Percentiles rank a stretch among this genome's conserved stretches.
Evolutionary conservation across 2,888 invertebrate genomes (phyloP).

Genomic region (Latrodectus elegans): DNA sequence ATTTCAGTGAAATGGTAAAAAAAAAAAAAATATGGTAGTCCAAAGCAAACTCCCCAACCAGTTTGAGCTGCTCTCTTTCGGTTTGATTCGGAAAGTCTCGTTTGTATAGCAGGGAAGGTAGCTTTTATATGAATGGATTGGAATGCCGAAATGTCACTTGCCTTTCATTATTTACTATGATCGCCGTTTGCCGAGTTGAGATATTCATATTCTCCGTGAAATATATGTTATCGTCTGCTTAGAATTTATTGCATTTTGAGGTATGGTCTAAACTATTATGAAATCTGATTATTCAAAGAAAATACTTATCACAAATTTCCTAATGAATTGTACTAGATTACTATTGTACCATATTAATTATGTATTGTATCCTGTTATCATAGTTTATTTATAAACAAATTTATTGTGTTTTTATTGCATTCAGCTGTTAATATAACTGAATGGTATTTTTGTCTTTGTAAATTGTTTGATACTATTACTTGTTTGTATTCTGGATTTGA

Average conservation of each 20-base stretch:
- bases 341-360: no score
- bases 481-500: no score
- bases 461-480: no score
- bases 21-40: slow-evolving; percentile 12
- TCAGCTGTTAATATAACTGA: no score
- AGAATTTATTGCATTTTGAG: neutral
- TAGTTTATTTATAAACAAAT: no score
- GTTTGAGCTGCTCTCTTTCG: slow-evolving; percentile 28
- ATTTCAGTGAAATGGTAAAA: slow-evolving; percentile 2
- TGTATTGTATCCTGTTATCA: no score
- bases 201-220: neutral
- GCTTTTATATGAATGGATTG: neutral
- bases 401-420: no score
- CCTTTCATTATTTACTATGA: neutral
- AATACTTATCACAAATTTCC: no score
- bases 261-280: no score
- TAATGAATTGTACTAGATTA: no score
- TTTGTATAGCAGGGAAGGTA: slow-evolving; percentile 2
- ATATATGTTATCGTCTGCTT: neutral
- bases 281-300: no score
- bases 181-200: slow-evolving; percentile 2
- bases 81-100: neutral
- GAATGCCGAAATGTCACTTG: neutral
- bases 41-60: slow-evolving; percentile 8
- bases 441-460: no score